Base-by-base conservation (phyloP, 2,113 vertebrate species). In the Antechinus stuartii region DNA sequence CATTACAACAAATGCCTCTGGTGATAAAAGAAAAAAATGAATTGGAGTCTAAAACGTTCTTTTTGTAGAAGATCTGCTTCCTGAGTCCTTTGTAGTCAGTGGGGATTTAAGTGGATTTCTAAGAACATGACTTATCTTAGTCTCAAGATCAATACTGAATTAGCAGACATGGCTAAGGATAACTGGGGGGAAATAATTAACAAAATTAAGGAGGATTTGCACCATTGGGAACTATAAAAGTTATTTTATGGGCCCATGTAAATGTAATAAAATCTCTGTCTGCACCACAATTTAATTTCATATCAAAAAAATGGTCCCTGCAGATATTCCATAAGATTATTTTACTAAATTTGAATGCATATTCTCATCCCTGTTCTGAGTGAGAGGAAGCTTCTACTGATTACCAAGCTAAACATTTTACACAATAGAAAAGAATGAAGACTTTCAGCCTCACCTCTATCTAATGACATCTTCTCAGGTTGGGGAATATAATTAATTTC, bases 191-290 rank as follows among this genome's bases (percentile, higher is more conserved):
- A 98, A 98, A 98, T 99, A 99, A 98, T 99, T 99, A 99, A 98
- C 98, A 98, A 98, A 99, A 98, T 99, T 98, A 99, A 98, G 97
- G 98, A 98, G 97, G 96, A 95, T 98, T 98, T 97, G 97, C 96
- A 98, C 98, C 97, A 90, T 97, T 92, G 98, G 98, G 98, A 99
- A 97, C 98, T 98, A 98, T 99, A 98, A 98, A 98, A 98, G 98
- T 98, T 98, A 98, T 98, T 98, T 99, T 99, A 99, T 99, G 98
- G 98, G 98, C 98, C 98, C 98, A 98, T 98, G 98, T 98, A 99
- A 99, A 99, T 98, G 98, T 98, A 98, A 98, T 99, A 98, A 98
- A 98, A 98, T 91, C 97, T 98, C 98, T 98, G 97, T 96, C 98
- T 98, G 96, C 97, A 98, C 98, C 97, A 98, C 98, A 98, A 97